Base-by-base conservation (phyloP, 2,888 invertebrate genomes). In the Thymelicus acteon region DNA sequence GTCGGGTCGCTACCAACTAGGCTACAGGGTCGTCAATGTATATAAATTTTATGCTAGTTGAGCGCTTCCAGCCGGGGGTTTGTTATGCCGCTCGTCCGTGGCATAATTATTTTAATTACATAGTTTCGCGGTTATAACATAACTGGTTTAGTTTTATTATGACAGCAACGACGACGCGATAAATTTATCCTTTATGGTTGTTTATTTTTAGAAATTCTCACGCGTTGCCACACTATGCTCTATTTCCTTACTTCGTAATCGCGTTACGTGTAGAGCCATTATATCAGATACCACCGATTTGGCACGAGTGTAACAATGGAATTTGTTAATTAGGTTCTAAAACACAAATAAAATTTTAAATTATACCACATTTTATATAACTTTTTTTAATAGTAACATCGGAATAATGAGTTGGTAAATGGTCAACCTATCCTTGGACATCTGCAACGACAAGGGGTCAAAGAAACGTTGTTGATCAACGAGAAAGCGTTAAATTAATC, bases 61-160 rank as follows among this genome's bases (percentile, higher is more conserved):
- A 49, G 54, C 19, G 24, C 54, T 24, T 24, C 8, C 12, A 54
- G 24, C 52, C 54, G 54, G n/a, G 62, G 13, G 68, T 68, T 62
- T 47, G 54, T 37, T 39, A 44, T 44, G 57, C 54, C 54, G 61
- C 57, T 61, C 60, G 67, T 61, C 67, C 67, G 37, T 67, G 67
- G 61, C 67, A 67, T 12, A n/a, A n/a, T n/a, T n/a, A 67, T 67
- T 54, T 67, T 67, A 67, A 67, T 61, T 61, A 52, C 61, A 40
- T 52, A 61, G 24, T 52, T 37, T 52, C 52, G 52, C 52, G 6
- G 52, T 54, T 54, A 54, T 54, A 54, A 24, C 54, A 62, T 68
- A 62, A 68, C 68, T 62, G 62, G 12, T 60, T 60, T 48, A 60
- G 48, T 67, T 67, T 67, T 58, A 15, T 52, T 65, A 54, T 65